Evolutionary conservation across 2,113 vertebrate species (phyloP), one percentile per base, ranked within the genome.

Genomic region (Limnothrissa miodon): DNA sequence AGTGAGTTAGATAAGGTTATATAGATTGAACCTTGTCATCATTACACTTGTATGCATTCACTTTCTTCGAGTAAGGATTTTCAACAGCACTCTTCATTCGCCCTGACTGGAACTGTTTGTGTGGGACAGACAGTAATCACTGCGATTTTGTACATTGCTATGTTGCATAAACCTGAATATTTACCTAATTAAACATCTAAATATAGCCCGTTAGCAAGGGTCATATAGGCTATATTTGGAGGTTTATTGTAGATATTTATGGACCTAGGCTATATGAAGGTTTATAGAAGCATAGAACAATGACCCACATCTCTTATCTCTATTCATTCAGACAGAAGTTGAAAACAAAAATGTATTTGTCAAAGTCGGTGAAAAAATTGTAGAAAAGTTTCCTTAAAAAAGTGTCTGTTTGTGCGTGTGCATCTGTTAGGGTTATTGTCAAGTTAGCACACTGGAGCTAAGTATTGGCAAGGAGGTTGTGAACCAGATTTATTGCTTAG

Each of bases 351-450:
- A n/a, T n/a, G n/a, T n/a, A n/a, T n/a, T n/a, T n/a, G n/a, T n/a
- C n/a, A n/a, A n/a, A n/a, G n/a, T n/a, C n/a, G n/a, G n/a, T n/a
- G n/a, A n/a, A n/a, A n/a, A n/a, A n/a, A n/a, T n/a, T n/a, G n/a
- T n/a, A n/a, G n/a, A n/a, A n/a, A n/a, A n/a, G n/a, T n/a, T n/a
- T n/a, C n/a, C n/a, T n/a, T n/a, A n/a, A n/a, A n/a, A n/a, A n/a
- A n/a, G 82, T 44, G 80, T 51, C 80, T 79, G 78, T 44, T 21
- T 51, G 53, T 2, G 7, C 5, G 44, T 36, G 78, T 82, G 85
- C 81, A 85, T 83, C 86, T 84, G 51, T 0, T 5, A 78, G 45
- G 62, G 48, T 59, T 51, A 1, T 5, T 5, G 39, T 36, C 81
- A 85, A 81, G 86, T 82, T 45, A 0, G 8, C 79, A 39, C 21